phyloP scores from a whole-genome alignment of 2,888 invertebrate genomes.

The Ellobium chinense region DNA sequence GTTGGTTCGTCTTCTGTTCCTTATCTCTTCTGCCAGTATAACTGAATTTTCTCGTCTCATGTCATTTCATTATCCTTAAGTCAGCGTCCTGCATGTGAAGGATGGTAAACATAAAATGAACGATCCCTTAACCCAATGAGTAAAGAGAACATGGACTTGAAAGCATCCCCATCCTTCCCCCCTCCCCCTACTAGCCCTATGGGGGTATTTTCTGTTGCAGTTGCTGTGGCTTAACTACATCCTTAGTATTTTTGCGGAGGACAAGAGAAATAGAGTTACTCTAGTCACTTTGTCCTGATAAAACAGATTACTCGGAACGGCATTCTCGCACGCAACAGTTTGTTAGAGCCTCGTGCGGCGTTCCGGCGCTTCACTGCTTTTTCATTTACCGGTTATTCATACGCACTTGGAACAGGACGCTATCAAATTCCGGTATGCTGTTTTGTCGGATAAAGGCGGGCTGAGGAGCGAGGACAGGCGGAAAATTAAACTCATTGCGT shows the following conservation, averaged over 20 bases:
- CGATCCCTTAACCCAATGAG: no score
- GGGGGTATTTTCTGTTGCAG: no score
- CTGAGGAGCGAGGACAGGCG: conserved; percentile 19
- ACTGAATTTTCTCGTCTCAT: no score
- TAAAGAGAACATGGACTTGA: no score
- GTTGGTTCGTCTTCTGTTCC: no score
- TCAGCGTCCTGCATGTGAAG: no score
- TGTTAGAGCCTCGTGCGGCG: not conserved
- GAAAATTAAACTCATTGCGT: conserved; percentile 33
- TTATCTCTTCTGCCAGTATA: no score
- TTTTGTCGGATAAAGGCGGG: not conserved
- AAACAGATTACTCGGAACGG: not conserved
- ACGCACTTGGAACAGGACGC: not conserved
- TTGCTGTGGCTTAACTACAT: no score
- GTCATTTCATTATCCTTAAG: no score
- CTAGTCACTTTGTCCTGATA: not conserved
- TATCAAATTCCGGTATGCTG: conserved; percentile 32
- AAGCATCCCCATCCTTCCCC: no score
- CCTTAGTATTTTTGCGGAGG: not conserved
- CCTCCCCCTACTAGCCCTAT: no score
- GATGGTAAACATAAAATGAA: no score
- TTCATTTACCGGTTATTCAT: conserved; percentile 30
- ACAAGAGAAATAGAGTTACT: not conserved
- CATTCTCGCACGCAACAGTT: conserved; percentile 16
- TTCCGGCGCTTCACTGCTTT: not conserved